Evolutionary conservation across 2,797 vertebrate species (phyloP), one percentile per base, ranked within the genome.

Genomic region (Sebastes melanostomus): DNA sequence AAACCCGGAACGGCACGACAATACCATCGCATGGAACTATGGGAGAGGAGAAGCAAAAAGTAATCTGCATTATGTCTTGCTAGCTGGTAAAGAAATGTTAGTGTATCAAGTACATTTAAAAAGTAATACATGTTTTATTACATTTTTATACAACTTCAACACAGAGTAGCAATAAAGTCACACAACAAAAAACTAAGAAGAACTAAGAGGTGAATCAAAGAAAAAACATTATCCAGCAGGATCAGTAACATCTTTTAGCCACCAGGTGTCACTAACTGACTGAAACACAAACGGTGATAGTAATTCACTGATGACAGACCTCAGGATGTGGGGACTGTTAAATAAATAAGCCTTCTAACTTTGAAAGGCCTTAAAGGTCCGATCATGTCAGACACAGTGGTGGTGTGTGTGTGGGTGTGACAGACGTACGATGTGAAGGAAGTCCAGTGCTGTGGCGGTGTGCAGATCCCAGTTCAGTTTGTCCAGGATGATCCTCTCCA

Each of bases 381-480:
- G 14, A 22, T 60, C n/a, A 5, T 34, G 12, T 67, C 20, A 29
- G 14, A 29, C 10, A 67, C 0, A 25, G 36, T 8, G 29, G 8
- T 14, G 8, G 67, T 1, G 69, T n/a, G 63, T 25, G 18, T 58
- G 46, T 22, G n/a, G 14, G 18, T 54, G 58, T 54, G 69, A 3
- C 4, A 56, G 8, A 95, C 92, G 91, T 95, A 99, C 98, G 85
- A 99, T 98, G 80, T 99, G 96, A 92, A 99, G 97, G 94, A 99
- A 99, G 94, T 98, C 97, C 96, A 99, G 92, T 9, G 98, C 95
- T 0, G 98, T 99, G 79, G 97, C 96, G 14, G 95, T 96, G 93
- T 98, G 98, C 92, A 99, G 97, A 91, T 99, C 97, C 98, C 98
- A 99, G 94, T 96, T 96, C 86, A 99, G 94, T 88, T 99, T 99